Evolutionary conservation across 2,888 invertebrate genomes (phyloP), one percentile per base, ranked within the genome.

Genomic region (Agrochola circellaris): DNA sequence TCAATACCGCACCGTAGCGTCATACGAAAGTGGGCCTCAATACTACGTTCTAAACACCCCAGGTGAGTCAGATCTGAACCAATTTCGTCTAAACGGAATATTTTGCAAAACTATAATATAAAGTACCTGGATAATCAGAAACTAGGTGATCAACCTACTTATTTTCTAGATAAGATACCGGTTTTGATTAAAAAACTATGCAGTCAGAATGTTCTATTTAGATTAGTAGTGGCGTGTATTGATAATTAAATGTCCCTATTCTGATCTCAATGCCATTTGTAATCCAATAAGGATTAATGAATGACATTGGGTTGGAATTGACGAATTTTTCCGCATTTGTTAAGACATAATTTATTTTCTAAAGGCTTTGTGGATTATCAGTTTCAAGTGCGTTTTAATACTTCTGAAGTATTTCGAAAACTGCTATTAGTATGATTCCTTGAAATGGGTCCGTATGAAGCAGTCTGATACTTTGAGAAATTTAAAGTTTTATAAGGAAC

Each of bases 81-180:
- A 62, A 71, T 71, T 84, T 84, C 65, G 64, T 69, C 58, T 62
- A 38, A 75, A 70, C 58, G 73, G 78, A 82, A 86, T 75, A 71
- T 86, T 79, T 85, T 83, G 34, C 48, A 23, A 54, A 71, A 75
- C 23, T 20, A 15, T 30, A 61, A 62, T 38, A 23, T 42, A 26
- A 77, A 20, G 42, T 67, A 62, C 66, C 34, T 26, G 48, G 34
- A 58, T 62, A 67, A 65, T 69, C 45, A 54, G 51, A 65, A 68
- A 81, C 61, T 79, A 62, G 73, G 70, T 74, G 68, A 80, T 71
- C 30, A 60, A 60, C 62, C 75, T 77, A 75, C 69, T 71, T 71
- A 71, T 85, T 77, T 48, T 11, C n/a, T 51, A 66, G 84, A 86
- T 87, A 72, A 87, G 81, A 78, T 87, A 87, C 34, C 34, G 20